Percentiles rank a stretch among this genome's conserved stretches.
phyloP scores from a whole-genome alignment of 2,797 vertebrate genomes.

The Adelosebastes latens region DNA sequence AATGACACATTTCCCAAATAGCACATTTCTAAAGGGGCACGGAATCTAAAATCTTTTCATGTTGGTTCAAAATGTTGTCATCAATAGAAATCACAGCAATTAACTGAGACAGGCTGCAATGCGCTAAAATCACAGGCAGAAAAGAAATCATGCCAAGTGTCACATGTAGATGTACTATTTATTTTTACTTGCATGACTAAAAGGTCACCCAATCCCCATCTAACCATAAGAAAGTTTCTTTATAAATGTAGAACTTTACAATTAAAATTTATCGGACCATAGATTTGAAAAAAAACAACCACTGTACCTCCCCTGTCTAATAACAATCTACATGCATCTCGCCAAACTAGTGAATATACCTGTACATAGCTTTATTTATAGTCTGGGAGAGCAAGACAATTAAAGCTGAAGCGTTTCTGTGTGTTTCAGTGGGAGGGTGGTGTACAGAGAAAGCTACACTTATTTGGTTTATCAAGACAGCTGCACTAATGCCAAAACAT shows the following conservation, averaged over 20 bases:
- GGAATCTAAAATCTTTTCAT: not conserved
- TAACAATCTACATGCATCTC: not conserved
- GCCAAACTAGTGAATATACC: not conserved
- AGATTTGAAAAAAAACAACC: not conserved
- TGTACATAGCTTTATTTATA: not conserved
- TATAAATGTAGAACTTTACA: not conserved
- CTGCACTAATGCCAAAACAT: conserved; percentile 28
- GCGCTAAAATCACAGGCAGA: conserved; percentile 34
- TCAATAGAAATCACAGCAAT: conserved; percentile 16
- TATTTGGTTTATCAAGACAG: conserved; percentile 15
- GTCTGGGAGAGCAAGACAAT: not conserved
- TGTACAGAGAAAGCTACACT: not conserved
- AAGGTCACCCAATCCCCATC: conserved; percentile 24
- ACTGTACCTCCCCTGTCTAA: not conserved
- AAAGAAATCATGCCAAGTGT: not conserved
- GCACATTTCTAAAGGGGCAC: conserved; percentile 1
- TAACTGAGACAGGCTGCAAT: not conserved
- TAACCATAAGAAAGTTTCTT: not conserved
- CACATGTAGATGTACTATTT: conserved; percentile 10
- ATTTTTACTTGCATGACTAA: not conserved
- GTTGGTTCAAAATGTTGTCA: conserved; percentile 2
- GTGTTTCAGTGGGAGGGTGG: conserved; percentile 2
- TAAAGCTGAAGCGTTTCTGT: not conserved
- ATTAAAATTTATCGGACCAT: not conserved
- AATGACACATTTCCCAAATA: conserved; percentile 20